Evolutionary conservation across 2,113 vertebrate species (phyloP), one percentile per base, ranked within the genome.

Genomic region (Panurus biarmicus): DNA sequence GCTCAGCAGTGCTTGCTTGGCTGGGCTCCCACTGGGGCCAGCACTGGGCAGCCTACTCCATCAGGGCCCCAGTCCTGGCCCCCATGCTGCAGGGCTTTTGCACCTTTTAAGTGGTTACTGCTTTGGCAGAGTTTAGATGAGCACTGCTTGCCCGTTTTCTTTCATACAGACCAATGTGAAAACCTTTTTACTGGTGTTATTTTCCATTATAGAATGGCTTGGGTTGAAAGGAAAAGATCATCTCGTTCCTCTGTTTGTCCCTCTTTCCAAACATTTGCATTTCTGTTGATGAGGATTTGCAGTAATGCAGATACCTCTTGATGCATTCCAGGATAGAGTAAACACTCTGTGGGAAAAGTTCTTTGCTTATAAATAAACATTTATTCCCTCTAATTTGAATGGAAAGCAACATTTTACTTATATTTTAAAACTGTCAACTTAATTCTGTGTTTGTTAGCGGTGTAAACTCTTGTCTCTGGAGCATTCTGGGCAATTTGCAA

Each of bases 1-100:
- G 38, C n/a, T 0, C 0, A n/a, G 88, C 69, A 9, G 35, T 2
- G 29, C 2, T 18, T 62, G 38, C 7, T 38, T 66, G 0, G 7
- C 28, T 40, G 56, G 16, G 36, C 35, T 44, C 5, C 56, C 1
- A 1, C 35, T 40, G 36, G 33, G 19, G 33, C 23, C 14, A 14
- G 9, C 1, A 1, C 11, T 10, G 53, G 20, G 47, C 78, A 79
- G 24, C 23, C 40, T 12, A 0, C 58, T 81, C 3, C 2, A 38
- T 51, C 26, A 10, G 38, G 16, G 20, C 19, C 31, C 23, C n/a
- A 53, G 47, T 23, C 21, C 77, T 75, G 36, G 25, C 24, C 40
- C 35, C 24, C 0, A 0, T 31, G n/a, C 75, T 19, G 15, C 35
- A 10, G 40, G 24, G 13, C 62, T 61, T 53, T 9, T 44, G 10